Evolutionary conservation across 2,797 vertebrate species (phyloP).

Genomic region (Taenioides sp.): DNA sequence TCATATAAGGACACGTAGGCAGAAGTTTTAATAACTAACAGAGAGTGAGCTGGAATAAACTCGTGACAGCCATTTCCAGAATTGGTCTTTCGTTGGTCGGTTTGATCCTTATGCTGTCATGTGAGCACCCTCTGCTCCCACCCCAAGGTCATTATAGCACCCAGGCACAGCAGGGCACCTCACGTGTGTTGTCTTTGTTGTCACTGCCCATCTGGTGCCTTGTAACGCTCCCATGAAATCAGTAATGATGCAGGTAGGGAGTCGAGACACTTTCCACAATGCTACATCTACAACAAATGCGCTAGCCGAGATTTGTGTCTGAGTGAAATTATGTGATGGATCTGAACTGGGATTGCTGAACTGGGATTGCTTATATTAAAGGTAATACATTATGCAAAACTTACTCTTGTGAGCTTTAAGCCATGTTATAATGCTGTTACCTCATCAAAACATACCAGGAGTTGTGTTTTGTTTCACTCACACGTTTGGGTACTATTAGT

Average conservation of each 20-base stretch:
- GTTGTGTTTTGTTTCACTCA: no score
- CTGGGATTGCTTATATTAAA: no score
- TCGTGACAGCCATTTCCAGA: conserved; percentile 28
- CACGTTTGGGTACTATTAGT: no score
- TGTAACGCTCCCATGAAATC: conserved; percentile 69
- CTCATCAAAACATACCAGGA: no score
- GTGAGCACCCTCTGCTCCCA: conserved; percentile 42
- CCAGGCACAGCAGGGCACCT: conserved; percentile 60
- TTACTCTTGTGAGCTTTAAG: no score
- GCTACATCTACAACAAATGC: conserved; percentile 24
- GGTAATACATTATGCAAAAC: no score
- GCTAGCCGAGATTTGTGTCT: conserved; percentile 38
- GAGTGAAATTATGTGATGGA: background rate
- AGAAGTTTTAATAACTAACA: conserved; percentile 24
- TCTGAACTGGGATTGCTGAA: no score
- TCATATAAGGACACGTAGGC: background rate
- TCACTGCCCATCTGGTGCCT: conserved; percentile 77
- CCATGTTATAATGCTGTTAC: no score
- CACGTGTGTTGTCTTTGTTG: conserved; percentile 65
- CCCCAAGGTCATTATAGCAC: conserved; percentile 72
- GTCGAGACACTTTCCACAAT: conserved; percentile 38
- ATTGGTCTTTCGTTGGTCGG: conserved; percentile 27
- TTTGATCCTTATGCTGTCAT: conserved; percentile 49
- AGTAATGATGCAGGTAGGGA: conserved; percentile 68
- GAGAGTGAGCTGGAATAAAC: conserved; percentile 20